A percentile compares a stretch with the other conserved stretches of the same genome.
These are phyloP conservation scores for Damaliscus lunatus DNA, from an alignment of 2,113 vertebrate genomes.

Conservation along the genomic window DNA sequence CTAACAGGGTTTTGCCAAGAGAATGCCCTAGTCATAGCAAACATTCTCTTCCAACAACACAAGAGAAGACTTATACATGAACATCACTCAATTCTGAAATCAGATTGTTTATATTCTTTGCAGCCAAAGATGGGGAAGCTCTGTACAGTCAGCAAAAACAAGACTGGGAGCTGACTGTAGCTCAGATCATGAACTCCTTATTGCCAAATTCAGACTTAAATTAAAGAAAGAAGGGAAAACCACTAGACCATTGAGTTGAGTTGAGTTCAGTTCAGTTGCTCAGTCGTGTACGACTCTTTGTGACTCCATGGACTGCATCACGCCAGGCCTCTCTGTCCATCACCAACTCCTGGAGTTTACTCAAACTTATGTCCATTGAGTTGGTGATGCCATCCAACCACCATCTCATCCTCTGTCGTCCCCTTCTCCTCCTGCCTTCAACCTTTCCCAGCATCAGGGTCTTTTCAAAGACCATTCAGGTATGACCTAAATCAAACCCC, in stretches of 20 bases:
- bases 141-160: background rate
- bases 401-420: background rate
- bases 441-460: background rate
- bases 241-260: background rate
- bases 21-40: background rate
- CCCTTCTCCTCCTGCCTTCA: background rate
- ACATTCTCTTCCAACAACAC: background rate
- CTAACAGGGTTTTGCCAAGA: background rate
- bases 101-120: background rate
- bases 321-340: background rate
- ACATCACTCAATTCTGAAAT: background rate
- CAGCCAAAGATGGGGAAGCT: background rate
- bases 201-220: background rate
- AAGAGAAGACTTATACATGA: background rate
- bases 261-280: background rate
- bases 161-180: background rate
- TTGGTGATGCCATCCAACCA: background rate
- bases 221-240: background rate
- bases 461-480: background rate
- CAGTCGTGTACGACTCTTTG: background rate
- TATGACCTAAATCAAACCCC: background rate
- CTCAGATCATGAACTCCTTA: background rate
- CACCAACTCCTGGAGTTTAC: background rate
- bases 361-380: background rate
- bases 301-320: background rate